phyloP scores from a whole-genome alignment of 2,888 invertebrate species.

The Bellardia bayeri region DNA sequence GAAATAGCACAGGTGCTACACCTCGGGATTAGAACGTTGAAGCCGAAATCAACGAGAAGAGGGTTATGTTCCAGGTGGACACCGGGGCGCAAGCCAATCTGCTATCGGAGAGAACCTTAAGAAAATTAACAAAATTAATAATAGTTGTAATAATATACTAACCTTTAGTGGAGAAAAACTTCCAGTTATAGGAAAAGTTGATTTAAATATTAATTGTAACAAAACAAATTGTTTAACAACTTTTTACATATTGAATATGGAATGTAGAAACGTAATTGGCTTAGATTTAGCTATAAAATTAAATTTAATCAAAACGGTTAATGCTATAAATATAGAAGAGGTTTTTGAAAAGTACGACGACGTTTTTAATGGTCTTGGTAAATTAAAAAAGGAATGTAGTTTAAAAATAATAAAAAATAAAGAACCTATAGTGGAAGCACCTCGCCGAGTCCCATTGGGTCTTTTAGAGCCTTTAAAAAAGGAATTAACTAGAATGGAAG shows the following conservation, averaged over 20 bases:
- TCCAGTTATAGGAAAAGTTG: slow-evolving; percentile 10
- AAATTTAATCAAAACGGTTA: slow-evolving; percentile 39
- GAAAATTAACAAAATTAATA: neutral
- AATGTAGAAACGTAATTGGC: slow-evolving; percentile 25
- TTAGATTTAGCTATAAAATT: slow-evolving; percentile 39
- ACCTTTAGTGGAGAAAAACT: slow-evolving; percentile 53
- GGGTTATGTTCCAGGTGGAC: slow-evolving; percentile 9
- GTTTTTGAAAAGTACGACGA: slow-evolving; percentile 47
- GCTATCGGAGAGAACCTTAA: neutral
- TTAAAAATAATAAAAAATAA: slow-evolving; percentile 31
- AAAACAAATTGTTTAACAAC: neutral
- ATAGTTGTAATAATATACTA: slow-evolving; percentile 34
- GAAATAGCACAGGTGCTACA: neutral
- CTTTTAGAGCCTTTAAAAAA: slow-evolving; percentile 38
- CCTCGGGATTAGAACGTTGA: neutral
- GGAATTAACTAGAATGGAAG: slow-evolving; percentile 33
- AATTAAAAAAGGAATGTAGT: slow-evolving; percentile 20
- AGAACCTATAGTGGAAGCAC: slow-evolving; percentile 41
- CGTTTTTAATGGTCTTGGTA: neutral
- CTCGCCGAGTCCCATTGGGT: slow-evolving; percentile 24
- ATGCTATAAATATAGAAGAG: slow-evolving; percentile 31
- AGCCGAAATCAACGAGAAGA: slow-evolving; percentile 4
- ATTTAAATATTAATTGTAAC: neutral
- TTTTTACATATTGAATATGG: slow-evolving; percentile 3
- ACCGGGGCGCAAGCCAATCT: slow-evolving; percentile 43